Evolutionary conservation across 2,888 invertebrate species (phyloP).

Genomic region (Penaeus monodon): DNA sequence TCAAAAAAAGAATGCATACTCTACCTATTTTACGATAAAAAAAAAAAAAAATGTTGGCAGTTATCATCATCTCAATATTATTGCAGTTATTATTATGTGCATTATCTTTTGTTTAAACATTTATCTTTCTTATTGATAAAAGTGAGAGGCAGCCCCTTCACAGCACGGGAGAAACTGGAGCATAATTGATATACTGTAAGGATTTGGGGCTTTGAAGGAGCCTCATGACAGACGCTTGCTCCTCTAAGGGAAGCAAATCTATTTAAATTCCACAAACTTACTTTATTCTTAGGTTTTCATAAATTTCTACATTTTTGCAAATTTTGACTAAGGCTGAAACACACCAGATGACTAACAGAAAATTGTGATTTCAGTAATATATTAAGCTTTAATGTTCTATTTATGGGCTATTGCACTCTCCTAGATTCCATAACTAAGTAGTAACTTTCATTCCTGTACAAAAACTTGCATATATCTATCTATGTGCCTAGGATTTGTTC

Average conservation of each 20-base stretch:
- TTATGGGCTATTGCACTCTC: constrained; percentile 20
- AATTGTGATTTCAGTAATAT: constrained; percentile 12
- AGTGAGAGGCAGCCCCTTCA: constrained; percentile 41
- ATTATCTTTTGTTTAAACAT: neutral
- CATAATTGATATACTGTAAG: constrained; percentile 40
- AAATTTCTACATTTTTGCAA: constrained; percentile 11
- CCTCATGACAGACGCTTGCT: neutral
- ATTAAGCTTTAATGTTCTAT: constrained; percentile 15
- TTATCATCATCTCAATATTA: no score
- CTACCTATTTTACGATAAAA: no score
- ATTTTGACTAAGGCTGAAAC: constrained; percentile 18
- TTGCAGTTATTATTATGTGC: neutral
- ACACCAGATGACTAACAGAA: constrained; percentile 3
- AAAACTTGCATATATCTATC: constrained; percentile 23
- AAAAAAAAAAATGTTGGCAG: no score
- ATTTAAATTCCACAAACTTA: constrained; percentile 15
- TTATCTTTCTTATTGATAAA: constrained; percentile 31
- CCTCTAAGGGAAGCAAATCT: constrained; percentile 19
- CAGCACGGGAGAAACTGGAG: constrained; percentile 58
- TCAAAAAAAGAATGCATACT: no score
- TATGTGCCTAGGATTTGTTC: constrained; percentile 12
- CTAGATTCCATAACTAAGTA: constrained; percentile 8
- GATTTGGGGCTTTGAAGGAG: constrained; percentile 32
- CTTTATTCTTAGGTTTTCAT: constrained; percentile 5
- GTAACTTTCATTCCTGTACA: constrained; percentile 40